Conservation (phyloP, 1,140 invertebrate species). For the Marisa cornuarietis region DNA sequence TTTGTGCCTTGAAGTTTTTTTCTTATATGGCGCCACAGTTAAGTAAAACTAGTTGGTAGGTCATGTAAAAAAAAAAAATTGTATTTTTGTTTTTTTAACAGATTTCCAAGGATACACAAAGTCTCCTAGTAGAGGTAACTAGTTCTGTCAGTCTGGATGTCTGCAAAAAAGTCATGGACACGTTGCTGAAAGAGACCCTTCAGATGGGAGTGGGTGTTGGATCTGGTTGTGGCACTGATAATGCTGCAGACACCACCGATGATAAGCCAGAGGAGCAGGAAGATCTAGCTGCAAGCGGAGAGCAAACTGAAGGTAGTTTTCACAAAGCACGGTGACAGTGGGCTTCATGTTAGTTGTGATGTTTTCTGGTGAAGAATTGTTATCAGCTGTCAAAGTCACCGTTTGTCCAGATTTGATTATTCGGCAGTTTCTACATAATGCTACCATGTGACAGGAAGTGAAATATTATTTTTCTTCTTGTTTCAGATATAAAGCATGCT, state of each 20-base stretch:
- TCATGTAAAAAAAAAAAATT: too few species aligned
- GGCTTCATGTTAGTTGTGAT: background rate
- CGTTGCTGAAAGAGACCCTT: slow-evolving; percentile 74
- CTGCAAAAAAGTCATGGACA: slow-evolving; percentile 78
- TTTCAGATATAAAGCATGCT: too few species aligned
- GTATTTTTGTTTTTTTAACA: slow-evolving; percentile 42
- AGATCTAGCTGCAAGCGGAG: background rate
- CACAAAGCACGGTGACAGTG: too few species aligned
- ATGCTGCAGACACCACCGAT: background rate
- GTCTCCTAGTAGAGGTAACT: slow-evolving; percentile 83
- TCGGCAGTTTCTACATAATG: background rate
- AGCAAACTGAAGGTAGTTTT: slow-evolving; percentile 8
- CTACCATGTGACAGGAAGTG: background rate
- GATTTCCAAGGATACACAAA: slow-evolving; percentile 70
- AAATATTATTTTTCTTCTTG: too few species aligned
- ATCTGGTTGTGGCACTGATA: background rate
- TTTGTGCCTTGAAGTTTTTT: too few species aligned
- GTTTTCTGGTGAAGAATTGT: background rate
- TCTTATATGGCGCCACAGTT: too few species aligned
- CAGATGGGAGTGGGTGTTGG: slow-evolving; percentile 62
- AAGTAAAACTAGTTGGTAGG: too few species aligned
- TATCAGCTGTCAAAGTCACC: background rate
- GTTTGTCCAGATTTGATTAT: background rate
- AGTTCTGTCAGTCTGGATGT: slow-evolving; percentile 73
- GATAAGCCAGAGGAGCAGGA: background rate